Base-by-base conservation (phyloP, 2,888 invertebrate genomes). In the Brachypterus glaber region DNA sequence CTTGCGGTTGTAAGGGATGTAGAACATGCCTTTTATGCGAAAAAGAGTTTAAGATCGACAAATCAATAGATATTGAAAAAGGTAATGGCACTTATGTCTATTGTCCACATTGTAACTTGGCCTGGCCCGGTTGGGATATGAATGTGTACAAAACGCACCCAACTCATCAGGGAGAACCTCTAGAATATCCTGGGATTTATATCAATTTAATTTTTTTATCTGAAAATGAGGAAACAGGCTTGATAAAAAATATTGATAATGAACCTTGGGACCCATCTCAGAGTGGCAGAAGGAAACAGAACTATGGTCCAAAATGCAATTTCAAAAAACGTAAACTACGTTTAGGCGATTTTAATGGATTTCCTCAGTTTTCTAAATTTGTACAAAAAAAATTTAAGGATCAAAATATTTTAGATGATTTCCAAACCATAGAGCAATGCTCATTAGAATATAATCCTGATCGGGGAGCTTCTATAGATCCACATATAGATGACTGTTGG, bases 401-500 rank as follows among this genome's bases (percentile, higher is more conserved):
- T 2, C 63, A 82, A 14, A 64, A 72, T 1, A 52, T 83, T 29
- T 63, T 93, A 35, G 62, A 70, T 45, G 71, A 74, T 49, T 96
- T 87, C 60, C 71, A 78, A 60, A 86, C 88, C 0, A 85, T 96
- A 36, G 96, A 98, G 60, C 89, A 97, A 59, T 98, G 98, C 64
- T 88, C 92, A 33, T 70, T 98, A 46, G 97, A 98, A 58, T 98
- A 98, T 66, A 77, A 82, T 49, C 82, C 87, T 0, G 64, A 67
- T 42, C 78, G 82, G 56, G 96, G 96, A 1, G 89, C 97, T 0
- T 86, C 89, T 2, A 98, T 99, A 49, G 97, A 97, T 65, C 90
- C 95, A 8, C 98, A 99, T 60, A 86, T 95, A 50, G 98, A 98
- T 65, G 98, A 99, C 57, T 90, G 89, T 59, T 98, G 98, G 98